phyloP scores from a whole-genome alignment of 2,113 vertebrate species.

The Oryzias celebensis region DNA sequence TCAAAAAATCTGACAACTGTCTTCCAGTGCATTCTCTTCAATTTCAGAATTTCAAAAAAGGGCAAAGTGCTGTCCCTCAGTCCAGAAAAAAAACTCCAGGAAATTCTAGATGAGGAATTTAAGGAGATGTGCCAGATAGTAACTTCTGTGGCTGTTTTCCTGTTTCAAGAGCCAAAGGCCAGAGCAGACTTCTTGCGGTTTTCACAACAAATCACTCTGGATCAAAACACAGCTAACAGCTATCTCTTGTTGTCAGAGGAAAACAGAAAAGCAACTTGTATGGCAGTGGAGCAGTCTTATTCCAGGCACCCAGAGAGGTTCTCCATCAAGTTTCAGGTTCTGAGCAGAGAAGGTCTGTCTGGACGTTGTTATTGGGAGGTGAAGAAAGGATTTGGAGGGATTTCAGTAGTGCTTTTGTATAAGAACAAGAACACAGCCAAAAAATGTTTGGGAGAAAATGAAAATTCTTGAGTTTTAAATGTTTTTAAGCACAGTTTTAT shows the following conservation, averaged over 20 bases:
- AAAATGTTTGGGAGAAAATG: neutral
- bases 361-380: constrained; percentile 38
- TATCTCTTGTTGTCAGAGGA: neutral
- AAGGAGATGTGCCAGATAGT: constrained; percentile 1
- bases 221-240: constrained; percentile 17
- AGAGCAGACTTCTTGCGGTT: constrained; percentile 20
- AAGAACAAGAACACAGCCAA: neutral
- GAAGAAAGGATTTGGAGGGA: neutral
- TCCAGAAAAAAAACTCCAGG: neutral
- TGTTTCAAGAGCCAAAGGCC: constrained; percentile 5
- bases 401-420: constrained; percentile 1
- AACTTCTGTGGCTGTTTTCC: constrained; percentile 4
- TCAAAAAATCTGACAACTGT: constrained; percentile 1
- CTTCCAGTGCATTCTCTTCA: neutral
- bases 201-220: constrained; percentile 15
- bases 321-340: constrained; percentile 1
- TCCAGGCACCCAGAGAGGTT: constrained; percentile 13
- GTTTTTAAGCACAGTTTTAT: fast-evolving
- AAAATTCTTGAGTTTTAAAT: constrained; percentile 6
- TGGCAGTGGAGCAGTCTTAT: fast-evolving
- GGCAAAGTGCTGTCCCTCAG: constrained; percentile 1
- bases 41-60: neutral
- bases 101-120: neutral
- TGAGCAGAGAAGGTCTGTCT: constrained; percentile 22
- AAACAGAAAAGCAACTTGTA: constrained; percentile 1